Evolutionary conservation across 2,888 invertebrate species (phyloP).

Genomic region (Morpho deidamia): DNA sequence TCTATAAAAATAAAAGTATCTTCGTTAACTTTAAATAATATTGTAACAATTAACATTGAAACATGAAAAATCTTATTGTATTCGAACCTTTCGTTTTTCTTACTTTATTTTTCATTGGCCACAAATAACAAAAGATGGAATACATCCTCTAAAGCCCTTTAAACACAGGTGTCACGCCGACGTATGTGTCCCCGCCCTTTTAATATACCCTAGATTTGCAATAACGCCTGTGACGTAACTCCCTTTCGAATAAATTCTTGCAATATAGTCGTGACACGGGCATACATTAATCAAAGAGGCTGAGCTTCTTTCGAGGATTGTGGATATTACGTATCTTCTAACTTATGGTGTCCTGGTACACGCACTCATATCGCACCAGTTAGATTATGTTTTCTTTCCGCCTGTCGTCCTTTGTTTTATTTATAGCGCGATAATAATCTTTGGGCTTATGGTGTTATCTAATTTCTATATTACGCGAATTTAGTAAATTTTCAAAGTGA

Average conservation of each 20-base stretch:
- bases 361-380: slow-evolving; percentile 40
- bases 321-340: slow-evolving; percentile 61
- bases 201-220: slow-evolving; percentile 71
- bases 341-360: slow-evolving; percentile 55
- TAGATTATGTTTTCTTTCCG: slow-evolving; percentile 33
- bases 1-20: too few species aligned
- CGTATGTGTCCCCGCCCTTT: slow-evolving; percentile 50
- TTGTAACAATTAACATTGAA: too few species aligned
- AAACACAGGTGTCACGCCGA: slow-evolving; percentile 64
- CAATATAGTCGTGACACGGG: slow-evolving; percentile 69
- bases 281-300: slow-evolving; percentile 72
- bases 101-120: slow-evolving; percentile 16
- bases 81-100: not conserved
- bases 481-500: too few species aligned
- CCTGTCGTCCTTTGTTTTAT: slow-evolving; percentile 30
- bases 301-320: slow-evolving; percentile 43
- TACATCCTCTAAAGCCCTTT: slow-evolving; percentile 27
- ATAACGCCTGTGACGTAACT: slow-evolving; percentile 62
- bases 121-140: slow-evolving; percentile 18
- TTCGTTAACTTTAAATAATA: too few species aligned
- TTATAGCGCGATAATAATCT: slow-evolving; percentile 28
- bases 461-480: not conserved
- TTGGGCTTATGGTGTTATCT: slow-evolving; percentile 9
- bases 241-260: slow-evolving; percentile 50
- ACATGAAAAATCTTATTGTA: not conserved